These are phyloP conservation scores for Microctonus hyperodae DNA, from an alignment of 2,888 invertebrate genomes.

Conservation along the genomic window DNA sequence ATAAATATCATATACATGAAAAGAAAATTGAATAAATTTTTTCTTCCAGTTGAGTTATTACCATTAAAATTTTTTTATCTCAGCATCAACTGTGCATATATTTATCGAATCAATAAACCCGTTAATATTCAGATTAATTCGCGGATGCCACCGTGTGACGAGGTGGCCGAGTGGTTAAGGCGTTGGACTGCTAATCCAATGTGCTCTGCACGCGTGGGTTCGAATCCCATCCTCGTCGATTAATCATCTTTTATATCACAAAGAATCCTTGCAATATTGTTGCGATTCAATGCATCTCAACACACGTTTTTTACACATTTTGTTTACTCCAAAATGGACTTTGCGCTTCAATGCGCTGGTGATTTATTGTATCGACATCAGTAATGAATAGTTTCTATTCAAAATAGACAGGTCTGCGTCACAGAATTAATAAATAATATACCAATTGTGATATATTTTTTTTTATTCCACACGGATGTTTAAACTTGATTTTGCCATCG, in stretches of 20 bases:
- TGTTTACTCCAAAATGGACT: background rate
- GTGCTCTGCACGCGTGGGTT: constrained; percentile 65
- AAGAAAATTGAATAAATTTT: background rate
- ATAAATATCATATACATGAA: background rate
- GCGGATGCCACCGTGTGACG: constrained; percentile 43
- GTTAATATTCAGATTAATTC: background rate
- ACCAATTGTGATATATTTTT: too few relatives aligned
- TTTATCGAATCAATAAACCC: background rate
- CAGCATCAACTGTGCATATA: background rate
- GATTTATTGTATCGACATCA: too few relatives aligned
- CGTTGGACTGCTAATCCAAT: constrained; percentile 65
- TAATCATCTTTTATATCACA: background rate
- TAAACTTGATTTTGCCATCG: too few relatives aligned
- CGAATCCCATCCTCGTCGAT: constrained; percentile 63
- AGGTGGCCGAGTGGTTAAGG: constrained; percentile 65
- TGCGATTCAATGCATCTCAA: too few relatives aligned
- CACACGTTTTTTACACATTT: too few relatives aligned
- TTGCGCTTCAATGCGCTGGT: background rate
- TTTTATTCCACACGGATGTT: too few relatives aligned
- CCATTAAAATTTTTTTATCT: background rate
- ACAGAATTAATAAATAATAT: too few relatives aligned
- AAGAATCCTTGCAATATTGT: too few relatives aligned
- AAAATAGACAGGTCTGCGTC: too few relatives aligned
- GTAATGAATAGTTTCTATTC: too few relatives aligned
- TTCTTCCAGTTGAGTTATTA: background rate